These are phyloP conservation scores for Caenorhabditis zanzibari DNA, from an alignment of 2,888 invertebrate genomes.

Conservation along the genomic window DNA sequence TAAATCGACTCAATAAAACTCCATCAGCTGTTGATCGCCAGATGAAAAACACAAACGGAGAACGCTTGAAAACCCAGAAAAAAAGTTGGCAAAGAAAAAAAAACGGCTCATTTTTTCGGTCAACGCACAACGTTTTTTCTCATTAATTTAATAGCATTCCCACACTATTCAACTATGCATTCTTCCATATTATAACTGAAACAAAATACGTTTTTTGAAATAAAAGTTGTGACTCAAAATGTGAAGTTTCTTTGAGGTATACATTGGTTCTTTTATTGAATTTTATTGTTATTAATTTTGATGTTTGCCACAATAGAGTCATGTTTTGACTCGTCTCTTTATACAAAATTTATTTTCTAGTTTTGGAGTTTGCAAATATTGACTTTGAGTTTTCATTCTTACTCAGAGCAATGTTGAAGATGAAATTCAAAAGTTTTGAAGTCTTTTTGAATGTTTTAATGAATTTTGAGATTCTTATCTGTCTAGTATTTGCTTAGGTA, in stretches of 20 bases:
- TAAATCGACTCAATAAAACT: conserved; percentile 46
- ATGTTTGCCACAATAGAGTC: not conserved
- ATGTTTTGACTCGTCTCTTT: conserved; percentile 17
- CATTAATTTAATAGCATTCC: conserved; percentile 55
- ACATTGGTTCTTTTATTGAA: not conserved
- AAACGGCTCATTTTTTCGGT: conserved; percentile 25
- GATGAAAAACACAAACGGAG: not conserved
- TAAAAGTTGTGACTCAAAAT: not conserved
- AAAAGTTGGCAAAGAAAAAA: not conserved
- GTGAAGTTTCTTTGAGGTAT: conserved; percentile 19
- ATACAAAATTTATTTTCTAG: not conserved
- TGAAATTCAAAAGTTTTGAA: not conserved
- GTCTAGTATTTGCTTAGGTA: too few relatives aligned
- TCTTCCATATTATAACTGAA: conserved; percentile 13
- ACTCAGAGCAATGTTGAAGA: too few relatives aligned
- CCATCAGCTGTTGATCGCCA: conserved; percentile 37
- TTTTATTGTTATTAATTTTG: not conserved
- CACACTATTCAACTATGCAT: conserved; percentile 35
- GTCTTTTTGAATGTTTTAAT: too few relatives aligned
- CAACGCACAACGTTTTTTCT: conserved; percentile 49
- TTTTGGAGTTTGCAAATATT: conserved; percentile 4
- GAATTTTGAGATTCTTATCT: too few relatives aligned
- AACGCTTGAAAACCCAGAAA: conserved; percentile 12
- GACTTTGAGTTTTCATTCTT: not conserved
- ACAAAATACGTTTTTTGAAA: conserved; percentile 20